Conservation (phyloP, 2,888 invertebrate genomes). For the Charanyca ferruginea region DNA sequence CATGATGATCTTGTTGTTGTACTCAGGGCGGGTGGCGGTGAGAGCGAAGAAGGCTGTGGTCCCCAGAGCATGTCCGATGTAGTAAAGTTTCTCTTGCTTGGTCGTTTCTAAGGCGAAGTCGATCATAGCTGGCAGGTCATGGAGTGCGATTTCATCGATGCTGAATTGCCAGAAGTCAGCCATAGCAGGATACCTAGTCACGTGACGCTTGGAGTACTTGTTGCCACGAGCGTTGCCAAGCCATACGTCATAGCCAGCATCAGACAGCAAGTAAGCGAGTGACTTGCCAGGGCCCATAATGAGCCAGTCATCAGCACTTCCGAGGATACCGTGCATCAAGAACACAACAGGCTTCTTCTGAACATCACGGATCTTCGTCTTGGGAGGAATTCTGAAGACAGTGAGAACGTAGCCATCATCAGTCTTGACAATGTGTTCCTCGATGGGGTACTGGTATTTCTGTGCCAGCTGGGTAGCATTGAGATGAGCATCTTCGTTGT, state of each 20-base stretch:
- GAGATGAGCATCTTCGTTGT: constrained; percentile 74
- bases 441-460: constrained; percentile 80
- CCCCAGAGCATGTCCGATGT: constrained; percentile 83
- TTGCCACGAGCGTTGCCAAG: constrained; percentile 86
- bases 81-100: constrained; percentile 79
- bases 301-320: constrained; percentile 93
- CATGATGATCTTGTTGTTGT: constrained; percentile 82
- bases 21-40: constrained; percentile 78
- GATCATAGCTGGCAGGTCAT: constrained; percentile 86
- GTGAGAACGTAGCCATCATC: constrained; percentile 87
- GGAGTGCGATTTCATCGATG: constrained; percentile 84
- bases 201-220: constrained; percentile 82
- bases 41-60: constrained; percentile 83
- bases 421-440: constrained; percentile 82
- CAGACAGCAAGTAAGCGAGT: constrained; percentile 81
- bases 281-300: constrained; percentile 91
- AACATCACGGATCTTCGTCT: constrained; percentile 67
- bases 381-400: constrained; percentile 83
- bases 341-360: constrained; percentile 85
- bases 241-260: constrained; percentile 87
- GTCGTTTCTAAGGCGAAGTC: constrained; percentile 80
- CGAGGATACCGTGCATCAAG: constrained; percentile 92
- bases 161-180: constrained; percentile 86
- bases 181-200: constrained; percentile 79
- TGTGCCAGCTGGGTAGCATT: constrained; percentile 74